These are phyloP conservation scores for Anguilla marmorata DNA, from an alignment of 2,797 vertebrate species.

Conservation along the genomic window DNA sequence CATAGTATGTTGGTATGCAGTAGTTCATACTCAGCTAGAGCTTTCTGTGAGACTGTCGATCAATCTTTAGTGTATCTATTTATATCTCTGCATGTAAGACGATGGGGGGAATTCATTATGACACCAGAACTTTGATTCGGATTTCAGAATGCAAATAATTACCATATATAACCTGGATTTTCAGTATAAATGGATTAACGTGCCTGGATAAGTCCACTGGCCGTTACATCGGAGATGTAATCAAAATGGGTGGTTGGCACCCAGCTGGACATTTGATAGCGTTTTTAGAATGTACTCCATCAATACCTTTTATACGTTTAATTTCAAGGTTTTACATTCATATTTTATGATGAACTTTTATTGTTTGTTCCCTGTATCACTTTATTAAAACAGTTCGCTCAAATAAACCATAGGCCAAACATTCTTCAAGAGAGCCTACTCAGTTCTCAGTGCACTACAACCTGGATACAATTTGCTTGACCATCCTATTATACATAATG, in stretches of 20 bases:
- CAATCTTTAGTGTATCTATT: constrained; percentile 64
- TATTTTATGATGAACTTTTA: constrained; percentile 20
- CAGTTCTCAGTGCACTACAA: neutral
- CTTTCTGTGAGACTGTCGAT: constrained; percentile 57
- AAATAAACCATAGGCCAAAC: constrained; percentile 23
- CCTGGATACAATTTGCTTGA: neutral
- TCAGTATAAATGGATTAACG: neutral
- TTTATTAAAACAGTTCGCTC: constrained; percentile 4
- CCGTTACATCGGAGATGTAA: neutral
- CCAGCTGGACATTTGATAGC: constrained; percentile 5
- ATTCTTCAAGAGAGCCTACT: neutral
- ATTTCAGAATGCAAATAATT: neutral
- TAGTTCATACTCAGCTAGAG: constrained; percentile 45
- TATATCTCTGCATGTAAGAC: constrained; percentile 58
- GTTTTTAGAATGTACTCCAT: constrained; percentile 3
- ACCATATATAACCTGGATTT: neutral
- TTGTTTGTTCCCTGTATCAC: constrained; percentile 4
- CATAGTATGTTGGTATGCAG: constrained; percentile 25
- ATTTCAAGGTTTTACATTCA: neutral
- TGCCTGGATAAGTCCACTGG: neutral
- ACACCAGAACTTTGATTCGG: constrained; percentile 27
- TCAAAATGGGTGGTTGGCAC: constrained; percentile 27
- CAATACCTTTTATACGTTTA: neutral
- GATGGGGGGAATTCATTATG: constrained; percentile 23
- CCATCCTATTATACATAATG: neutral